Conservation (phyloP, 2,888 invertebrate genomes). For the Hypsopygia costalis region DNA sequence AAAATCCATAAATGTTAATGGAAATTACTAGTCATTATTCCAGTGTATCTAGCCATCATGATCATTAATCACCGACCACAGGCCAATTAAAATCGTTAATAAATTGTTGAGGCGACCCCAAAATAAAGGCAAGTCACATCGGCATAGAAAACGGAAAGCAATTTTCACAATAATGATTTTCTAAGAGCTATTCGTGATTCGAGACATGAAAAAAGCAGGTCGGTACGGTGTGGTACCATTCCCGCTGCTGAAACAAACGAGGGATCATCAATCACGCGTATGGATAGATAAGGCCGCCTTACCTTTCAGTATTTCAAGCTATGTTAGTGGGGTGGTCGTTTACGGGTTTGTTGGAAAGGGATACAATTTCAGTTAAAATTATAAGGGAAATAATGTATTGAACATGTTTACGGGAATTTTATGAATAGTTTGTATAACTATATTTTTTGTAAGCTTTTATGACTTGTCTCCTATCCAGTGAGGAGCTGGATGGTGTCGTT, state of each 20-base stretch:
- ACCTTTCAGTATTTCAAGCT: background rate
- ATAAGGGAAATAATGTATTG: too few species aligned
- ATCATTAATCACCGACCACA: too few species aligned
- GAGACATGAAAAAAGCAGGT: conserved; percentile 10
- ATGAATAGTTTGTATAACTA: too few species aligned
- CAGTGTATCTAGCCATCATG: too few species aligned
- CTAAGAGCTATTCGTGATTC: conserved; percentile 15
- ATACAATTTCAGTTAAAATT: too few species aligned
- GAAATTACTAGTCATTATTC: too few species aligned
- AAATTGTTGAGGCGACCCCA: background rate
- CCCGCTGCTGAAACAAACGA: background rate
- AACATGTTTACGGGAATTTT: too few species aligned
- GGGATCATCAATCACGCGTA: conserved; percentile 12
- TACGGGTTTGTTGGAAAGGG: too few species aligned
- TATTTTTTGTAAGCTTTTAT: too few species aligned
- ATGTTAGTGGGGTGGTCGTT: background rate
- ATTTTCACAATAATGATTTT: conserved; percentile 11
- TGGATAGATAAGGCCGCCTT: background rate
- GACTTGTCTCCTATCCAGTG: too few species aligned
- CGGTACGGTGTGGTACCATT: conserved; percentile 13
- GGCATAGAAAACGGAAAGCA: conserved; percentile 11
- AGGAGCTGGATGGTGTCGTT: too few species aligned
- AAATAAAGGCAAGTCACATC: background rate
- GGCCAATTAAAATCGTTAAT: background rate
- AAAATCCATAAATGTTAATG: too few species aligned